Conservation (phyloP, 2,888 invertebrate genomes). For the Phyllotreta striolata region DNA sequence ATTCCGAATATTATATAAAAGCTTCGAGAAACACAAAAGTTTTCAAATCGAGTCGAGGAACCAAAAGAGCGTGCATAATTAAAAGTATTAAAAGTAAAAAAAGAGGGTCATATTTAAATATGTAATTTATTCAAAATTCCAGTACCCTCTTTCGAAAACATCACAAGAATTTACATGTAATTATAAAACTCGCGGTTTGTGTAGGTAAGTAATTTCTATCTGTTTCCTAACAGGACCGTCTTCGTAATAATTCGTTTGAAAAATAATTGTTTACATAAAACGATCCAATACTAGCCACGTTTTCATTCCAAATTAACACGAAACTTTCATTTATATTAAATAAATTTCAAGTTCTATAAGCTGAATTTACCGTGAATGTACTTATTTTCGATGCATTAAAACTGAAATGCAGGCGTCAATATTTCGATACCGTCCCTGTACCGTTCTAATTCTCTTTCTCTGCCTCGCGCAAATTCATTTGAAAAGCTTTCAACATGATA, state of each 20-base stretch:
- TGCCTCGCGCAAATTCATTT: slow-evolving; percentile 22
- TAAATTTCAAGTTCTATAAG: no score
- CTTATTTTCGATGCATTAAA: background rate
- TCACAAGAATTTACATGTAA: slow-evolving; percentile 59
- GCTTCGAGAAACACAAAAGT: slow-evolving; percentile 20
- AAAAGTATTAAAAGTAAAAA: slow-evolving; percentile 45
- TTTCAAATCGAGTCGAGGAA: slow-evolving; percentile 42
- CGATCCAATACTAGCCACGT: no score
- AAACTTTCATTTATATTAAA: no score
- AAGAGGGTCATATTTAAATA: slow-evolving; percentile 50
- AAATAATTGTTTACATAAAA: background rate
- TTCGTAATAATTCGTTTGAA: background rate
- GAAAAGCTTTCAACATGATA: slow-evolving; percentile 54
- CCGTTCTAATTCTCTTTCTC: slow-evolving; percentile 13
- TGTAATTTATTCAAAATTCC: slow-evolving; percentile 56
- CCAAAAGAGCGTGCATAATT: slow-evolving; percentile 48
- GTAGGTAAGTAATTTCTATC: slow-evolving; percentile 45
- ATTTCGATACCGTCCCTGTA: slow-evolving; percentile 4
- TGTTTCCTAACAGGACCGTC: slow-evolving; percentile 17
- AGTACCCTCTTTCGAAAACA: slow-evolving; percentile 54
- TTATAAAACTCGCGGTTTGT: slow-evolving; percentile 57
- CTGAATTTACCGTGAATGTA: no score
- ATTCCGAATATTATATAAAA: slow-evolving; percentile 28
- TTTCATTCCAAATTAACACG: no score
- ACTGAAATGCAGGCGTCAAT: background rate